These are phyloP conservation scores for Elegia similella DNA, from an alignment of 2,888 invertebrate genomes.

Conservation along the genomic window DNA sequence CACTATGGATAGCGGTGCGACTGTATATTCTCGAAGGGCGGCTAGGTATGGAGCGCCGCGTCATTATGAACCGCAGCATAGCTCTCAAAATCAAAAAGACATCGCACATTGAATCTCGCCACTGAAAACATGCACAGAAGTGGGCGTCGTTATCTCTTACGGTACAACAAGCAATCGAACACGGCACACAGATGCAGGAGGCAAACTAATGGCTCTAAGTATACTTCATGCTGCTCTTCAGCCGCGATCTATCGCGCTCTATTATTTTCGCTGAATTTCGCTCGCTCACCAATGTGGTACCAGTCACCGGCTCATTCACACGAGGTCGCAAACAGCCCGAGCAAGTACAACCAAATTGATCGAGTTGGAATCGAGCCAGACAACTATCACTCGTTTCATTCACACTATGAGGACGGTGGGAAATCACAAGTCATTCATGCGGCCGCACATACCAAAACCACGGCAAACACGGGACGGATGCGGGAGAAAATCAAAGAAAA, in stretches of 20 bases:
- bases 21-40: constrained; percentile 42
- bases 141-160: constrained; percentile 50
- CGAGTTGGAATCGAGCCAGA: constrained; percentile 30
- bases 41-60: constrained; percentile 41
- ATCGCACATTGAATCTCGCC: constrained; percentile 71
- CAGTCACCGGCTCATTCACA: constrained; percentile 45
- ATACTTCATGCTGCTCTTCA: constrained; percentile 60
- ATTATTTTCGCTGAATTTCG: constrained; percentile 75
- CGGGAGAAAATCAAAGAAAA: constrained; percentile 52
- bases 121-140: constrained; percentile 71
- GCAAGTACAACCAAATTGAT: constrained; percentile 76
- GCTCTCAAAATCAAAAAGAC: constrained; percentile 75
- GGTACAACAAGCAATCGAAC: constrained; percentile 60
- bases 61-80: constrained; percentile 58
- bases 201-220: constrained; percentile 65
- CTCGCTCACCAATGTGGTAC: constrained; percentile 62
- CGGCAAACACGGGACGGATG: constrained; percentile 53
- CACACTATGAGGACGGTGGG: constrained; percentile 23
- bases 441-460: constrained; percentile 42
- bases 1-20: constrained; percentile 74
- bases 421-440: constrained; percentile 37
- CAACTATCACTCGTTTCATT: constrained; percentile 30
- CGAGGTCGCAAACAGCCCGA: constrained; percentile 63
- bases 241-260: constrained; percentile 44
- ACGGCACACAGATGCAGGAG: constrained; percentile 73